Evolutionary conservation across 23 tunicate species (phyloP).

Genomic region (Phallusia fumigata): DNA sequence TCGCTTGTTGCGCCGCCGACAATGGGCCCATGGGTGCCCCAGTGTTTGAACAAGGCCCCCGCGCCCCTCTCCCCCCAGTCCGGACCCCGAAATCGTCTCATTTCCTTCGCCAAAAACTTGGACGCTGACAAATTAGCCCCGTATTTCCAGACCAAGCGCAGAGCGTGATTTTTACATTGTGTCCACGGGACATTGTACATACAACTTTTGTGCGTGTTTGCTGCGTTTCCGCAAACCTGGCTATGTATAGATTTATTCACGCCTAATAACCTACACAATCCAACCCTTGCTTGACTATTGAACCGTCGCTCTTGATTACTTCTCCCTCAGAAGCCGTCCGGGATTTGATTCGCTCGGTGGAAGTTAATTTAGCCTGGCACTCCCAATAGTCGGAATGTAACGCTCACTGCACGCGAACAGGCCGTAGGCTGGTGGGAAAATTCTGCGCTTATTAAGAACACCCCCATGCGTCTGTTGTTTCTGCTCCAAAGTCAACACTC

Average conservation of each 20-base stretch:
- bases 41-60: constrained; percentile 5
- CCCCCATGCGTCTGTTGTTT: neutral
- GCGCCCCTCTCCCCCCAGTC: neutral
- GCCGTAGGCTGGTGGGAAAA: neutral
- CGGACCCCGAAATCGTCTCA: constrained; percentile 1
- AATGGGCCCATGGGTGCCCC: neutral
- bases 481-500: neutral
- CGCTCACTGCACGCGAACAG: neutral
- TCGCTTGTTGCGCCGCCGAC: neutral
- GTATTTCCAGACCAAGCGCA: neutral
- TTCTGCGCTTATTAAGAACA: neutral
- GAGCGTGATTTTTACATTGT: neutral
- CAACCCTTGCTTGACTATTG: neutral
- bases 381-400: neutral
- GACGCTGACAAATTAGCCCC: constrained; percentile 3
- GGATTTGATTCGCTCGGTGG: neutral
- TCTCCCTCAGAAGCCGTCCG: neutral
- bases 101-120: neutral
- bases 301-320: constrained; percentile 1
- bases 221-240: neutral
- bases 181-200: neutral
- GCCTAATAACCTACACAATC: neutral
- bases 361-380: constrained; percentile 1
- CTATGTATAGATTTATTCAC: neutral
- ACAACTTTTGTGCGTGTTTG: neutral